Evolutionary conservation across 1,140 invertebrate genomes (phyloP), one percentile per base, ranked within the genome.

Genomic region (Wiebesia pumilae): DNA sequence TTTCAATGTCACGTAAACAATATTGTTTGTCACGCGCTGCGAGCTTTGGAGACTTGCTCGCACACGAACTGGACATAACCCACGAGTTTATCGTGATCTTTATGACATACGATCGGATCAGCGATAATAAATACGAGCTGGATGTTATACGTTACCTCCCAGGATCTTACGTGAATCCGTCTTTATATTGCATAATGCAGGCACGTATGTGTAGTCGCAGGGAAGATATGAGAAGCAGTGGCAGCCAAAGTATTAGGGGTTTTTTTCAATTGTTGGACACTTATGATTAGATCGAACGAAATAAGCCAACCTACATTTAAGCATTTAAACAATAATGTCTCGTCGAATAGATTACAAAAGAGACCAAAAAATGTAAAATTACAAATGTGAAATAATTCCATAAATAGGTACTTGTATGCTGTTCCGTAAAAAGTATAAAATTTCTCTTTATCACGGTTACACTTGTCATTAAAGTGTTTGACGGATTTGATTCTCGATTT

Each of bases 1-100:
- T 71, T 71, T 71, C 69, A 71, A 71, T 71, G 69, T n/a, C 71
- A 43, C 71, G 71, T 75, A 75, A 75, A 75, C 38, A 75, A 75
- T 43, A 43, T 75, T 3, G 24, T 43, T 21, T 75, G 16, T 21
- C 38, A n/a, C 21, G 71, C 71, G 21, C 43, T 75, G 9, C 58
- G n/a, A 43, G 38, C 71, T 75, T 40, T 38, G 24, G 38, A 75
- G 33, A 21, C 62, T 40, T 27, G 19, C 47, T 73, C 69, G 47
- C 38, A 27, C 40, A 21, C 71, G 24, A 75, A 77, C 0, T 43
- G 24, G 24, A 16, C 7, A 54, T 54, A 54, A 6, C 38, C 12
- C 6, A 16, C 67, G 67, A 16, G 14, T 79, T 79, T 79, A 79
- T 79, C 51, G 43, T 43, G 77, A 30, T 81, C 24, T 69, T 81